These are phyloP conservation scores for Acronicta psi DNA, from an alignment of 2,888 invertebrate genomes.

Conservation along the genomic window DNA sequence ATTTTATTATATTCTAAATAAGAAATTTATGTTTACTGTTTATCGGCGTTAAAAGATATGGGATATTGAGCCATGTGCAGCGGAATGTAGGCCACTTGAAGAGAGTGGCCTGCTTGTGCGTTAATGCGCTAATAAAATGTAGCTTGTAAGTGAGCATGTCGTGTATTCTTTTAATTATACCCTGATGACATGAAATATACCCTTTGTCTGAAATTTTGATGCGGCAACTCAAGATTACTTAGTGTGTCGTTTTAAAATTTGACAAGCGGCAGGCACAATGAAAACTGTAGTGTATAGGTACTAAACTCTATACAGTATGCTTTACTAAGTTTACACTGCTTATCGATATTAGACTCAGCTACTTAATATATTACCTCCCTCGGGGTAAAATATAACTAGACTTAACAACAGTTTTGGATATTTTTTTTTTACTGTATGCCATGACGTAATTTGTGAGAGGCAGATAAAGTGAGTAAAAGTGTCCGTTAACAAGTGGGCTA, in stretches of 20 bases:
- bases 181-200: background rate
- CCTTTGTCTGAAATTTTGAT: too few relatives aligned
- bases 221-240: too few relatives aligned
- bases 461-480: constrained; percentile 40
- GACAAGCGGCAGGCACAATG: too few relatives aligned
- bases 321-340: too few relatives aligned
- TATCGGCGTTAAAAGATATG: constrained; percentile 67
- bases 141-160: constrained; percentile 12
- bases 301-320: too few relatives aligned
- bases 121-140: constrained; percentile 13
- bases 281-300: too few relatives aligned
- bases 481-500: constrained; percentile 61
- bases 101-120: constrained; percentile 6
- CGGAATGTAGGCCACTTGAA: constrained; percentile 48
- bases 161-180: constrained; percentile 3
- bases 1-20: constrained; percentile 87
- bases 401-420: too few relatives aligned
- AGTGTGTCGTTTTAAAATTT: too few relatives aligned
- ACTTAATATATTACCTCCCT: too few relatives aligned
- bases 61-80: constrained; percentile 56
- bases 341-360: too few relatives aligned
- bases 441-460: constrained; percentile 40
- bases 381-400: too few relatives aligned
- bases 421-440: constrained; percentile 18
- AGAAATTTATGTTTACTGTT: constrained; percentile 76